Percentiles rank a stretch among this genome's conserved stretches.
Conservation (phyloP, 2,797 vertebrate species). For the Furcifer pardalis region DNA sequence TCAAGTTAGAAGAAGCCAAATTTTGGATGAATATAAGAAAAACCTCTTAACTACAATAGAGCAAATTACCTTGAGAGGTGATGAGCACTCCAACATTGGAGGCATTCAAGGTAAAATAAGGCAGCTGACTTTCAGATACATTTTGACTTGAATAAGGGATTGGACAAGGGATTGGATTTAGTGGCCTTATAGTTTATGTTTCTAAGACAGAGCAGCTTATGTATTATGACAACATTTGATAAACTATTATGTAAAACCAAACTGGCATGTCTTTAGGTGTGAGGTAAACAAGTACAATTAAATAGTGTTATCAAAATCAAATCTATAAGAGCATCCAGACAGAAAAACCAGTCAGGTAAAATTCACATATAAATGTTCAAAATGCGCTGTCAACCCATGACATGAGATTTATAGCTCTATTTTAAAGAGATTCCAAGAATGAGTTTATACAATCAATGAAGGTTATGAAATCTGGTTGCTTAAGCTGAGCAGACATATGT, state of each 20-base stretch:
- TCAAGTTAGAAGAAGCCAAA: no score
- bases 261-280: neutral
- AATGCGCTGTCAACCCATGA: neutral
- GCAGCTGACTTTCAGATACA: no score
- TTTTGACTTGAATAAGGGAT: no score
- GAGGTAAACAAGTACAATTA: neutral
- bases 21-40: no score
- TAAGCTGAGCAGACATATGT: neutral
- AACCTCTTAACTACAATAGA: no score
- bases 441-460: neutral
- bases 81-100: no score
- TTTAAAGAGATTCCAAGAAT: neutral
- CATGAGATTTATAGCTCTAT: neutral
- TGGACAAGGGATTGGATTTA: no score
- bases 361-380: no score
- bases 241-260: neutral
- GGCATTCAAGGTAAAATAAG: no score
- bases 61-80: no score
- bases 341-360: neutral
- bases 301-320: neutral
- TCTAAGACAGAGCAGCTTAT: no score
- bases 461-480: neutral
- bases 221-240: neutral
- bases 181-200: no score
- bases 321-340: neutral